Evolutionary conservation across 1,140 invertebrate species (phyloP).

Genomic region (Parapsyche elsis): DNA sequence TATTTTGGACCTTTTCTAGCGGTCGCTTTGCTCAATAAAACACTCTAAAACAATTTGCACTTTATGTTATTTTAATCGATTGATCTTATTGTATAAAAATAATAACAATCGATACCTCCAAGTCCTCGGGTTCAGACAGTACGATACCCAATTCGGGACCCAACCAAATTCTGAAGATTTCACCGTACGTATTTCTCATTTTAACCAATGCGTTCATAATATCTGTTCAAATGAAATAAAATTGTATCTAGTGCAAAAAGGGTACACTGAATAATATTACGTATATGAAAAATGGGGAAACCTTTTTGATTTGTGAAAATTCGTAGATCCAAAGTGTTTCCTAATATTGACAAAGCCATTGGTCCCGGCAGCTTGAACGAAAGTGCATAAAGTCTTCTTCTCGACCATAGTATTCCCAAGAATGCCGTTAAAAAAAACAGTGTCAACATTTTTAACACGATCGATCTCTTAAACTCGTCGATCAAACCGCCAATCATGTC

Average conservation of each 20-base stretch:
- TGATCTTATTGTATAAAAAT: too few relatives aligned
- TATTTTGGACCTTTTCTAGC: slow-evolving; percentile 12
- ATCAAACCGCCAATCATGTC: too few relatives aligned
- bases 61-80: too few relatives aligned
- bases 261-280: too few relatives aligned
- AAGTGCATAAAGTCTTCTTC: background rate
- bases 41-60: slow-evolving; percentile 25
- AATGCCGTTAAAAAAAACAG: background rate
- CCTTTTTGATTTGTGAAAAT: background rate
- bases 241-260: too few relatives aligned
- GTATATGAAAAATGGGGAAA: background rate
- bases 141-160: slow-evolving; percentile 20
- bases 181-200: background rate
- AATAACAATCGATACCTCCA: slow-evolving; percentile 12
- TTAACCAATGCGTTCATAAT: background rate
- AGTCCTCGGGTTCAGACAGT: slow-evolving; percentile 21
- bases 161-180: slow-evolving; percentile 7
- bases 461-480: background rate
- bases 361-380: slow-evolving; percentile 6
- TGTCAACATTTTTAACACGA: background rate
- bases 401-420: background rate
- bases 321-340: background rate
- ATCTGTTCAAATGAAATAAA: background rate
- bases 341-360: background rate
- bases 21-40: background rate